A percentile compares a stretch with the other conserved stretches of the same genome.
Evolutionary conservation across 2,113 vertebrate genomes (phyloP).

Genomic region (Grallaria varia): DNA sequence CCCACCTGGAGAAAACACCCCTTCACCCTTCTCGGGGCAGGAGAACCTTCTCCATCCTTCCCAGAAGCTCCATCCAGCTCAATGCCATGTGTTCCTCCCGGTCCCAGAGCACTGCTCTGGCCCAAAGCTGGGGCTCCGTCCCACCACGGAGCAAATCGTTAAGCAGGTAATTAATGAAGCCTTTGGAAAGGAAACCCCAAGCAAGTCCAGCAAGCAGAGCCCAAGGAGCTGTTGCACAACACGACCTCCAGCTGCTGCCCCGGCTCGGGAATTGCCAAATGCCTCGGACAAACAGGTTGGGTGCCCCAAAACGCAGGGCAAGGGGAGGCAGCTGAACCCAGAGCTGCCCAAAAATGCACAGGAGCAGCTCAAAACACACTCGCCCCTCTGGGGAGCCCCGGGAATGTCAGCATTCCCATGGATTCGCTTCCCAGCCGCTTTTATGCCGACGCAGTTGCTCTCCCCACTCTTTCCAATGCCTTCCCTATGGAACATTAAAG

Average conservation of each 20-base stretch:
- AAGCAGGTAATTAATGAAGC: constrained; percentile 25
- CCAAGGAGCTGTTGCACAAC: constrained; percentile 16
- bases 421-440: neutral
- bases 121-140: neutral
- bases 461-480: neutral
- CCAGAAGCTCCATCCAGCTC: neutral
- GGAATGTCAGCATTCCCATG: accelerated
- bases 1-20: neutral
- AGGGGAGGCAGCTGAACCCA: neutral
- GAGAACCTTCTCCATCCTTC: neutral
- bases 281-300: neutral
- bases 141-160: neutral
- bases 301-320: neutral
- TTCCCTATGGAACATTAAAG: accelerated
- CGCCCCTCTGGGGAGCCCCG: neutral
- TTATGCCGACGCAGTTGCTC: accelerated
- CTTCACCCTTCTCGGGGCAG: neutral
- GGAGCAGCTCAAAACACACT: neutral
- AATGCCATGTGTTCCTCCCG: neutral
- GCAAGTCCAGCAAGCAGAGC: neutral
- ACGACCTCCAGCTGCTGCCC: neutral
- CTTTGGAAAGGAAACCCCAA: constrained; percentile 15
- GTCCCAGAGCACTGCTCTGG: neutral
- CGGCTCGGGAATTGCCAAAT: neutral
- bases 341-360: neutral